A percentile compares a stretch with the other conserved stretches of the same genome.
Evolutionary conservation across 2,888 invertebrate genomes (phyloP).

Genomic region (Lissocephala sabroskyi): DNA sequence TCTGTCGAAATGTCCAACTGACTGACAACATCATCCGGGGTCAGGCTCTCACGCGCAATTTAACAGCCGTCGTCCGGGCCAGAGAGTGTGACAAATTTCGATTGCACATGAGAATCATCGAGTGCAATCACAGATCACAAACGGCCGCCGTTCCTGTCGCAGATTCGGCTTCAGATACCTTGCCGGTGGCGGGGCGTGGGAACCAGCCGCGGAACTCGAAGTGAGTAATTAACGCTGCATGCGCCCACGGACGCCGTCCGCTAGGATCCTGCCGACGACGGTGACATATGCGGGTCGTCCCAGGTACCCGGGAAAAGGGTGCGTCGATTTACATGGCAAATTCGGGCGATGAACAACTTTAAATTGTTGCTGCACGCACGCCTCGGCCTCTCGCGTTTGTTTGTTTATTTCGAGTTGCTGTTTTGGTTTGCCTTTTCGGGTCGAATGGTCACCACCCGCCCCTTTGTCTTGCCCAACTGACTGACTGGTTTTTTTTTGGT

Average conservation of each 20-base stretch:
- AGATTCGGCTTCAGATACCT: constrained; percentile 31
- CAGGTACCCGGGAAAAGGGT: constrained; percentile 38
- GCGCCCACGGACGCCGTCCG: constrained; percentile 38
- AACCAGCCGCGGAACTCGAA: constrained; percentile 28
- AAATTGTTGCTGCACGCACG: constrained; percentile 63
- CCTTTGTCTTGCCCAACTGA: no score
- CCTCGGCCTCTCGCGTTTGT: constrained; percentile 46
- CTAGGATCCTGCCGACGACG: constrained; percentile 50
- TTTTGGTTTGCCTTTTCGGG: constrained; percentile 47
- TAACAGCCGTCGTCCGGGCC: constrained; percentile 30
- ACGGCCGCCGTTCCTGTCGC: neutral
- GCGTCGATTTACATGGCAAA: constrained; percentile 54
- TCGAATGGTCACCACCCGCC: neutral
- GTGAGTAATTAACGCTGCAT: constrained; percentile 62
- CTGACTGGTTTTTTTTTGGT: no score
- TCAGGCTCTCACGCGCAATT: constrained; percentile 57
- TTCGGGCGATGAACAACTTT: constrained; percentile 29
- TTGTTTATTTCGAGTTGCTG: constrained; percentile 23
- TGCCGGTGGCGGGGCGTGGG: constrained; percentile 39
- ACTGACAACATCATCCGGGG: constrained; percentile 35
- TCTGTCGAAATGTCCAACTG: no score
- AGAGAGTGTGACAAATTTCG: constrained; percentile 52
- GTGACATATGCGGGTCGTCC: constrained; percentile 56
- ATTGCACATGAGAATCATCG: constrained; percentile 46
- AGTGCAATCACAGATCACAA: constrained; percentile 51